Percentiles rank a stretch among this genome's conserved stretches.
phyloP scores from a whole-genome alignment of 2,797 vertebrate genomes.

The Uromys caudimaculatus region DNA sequence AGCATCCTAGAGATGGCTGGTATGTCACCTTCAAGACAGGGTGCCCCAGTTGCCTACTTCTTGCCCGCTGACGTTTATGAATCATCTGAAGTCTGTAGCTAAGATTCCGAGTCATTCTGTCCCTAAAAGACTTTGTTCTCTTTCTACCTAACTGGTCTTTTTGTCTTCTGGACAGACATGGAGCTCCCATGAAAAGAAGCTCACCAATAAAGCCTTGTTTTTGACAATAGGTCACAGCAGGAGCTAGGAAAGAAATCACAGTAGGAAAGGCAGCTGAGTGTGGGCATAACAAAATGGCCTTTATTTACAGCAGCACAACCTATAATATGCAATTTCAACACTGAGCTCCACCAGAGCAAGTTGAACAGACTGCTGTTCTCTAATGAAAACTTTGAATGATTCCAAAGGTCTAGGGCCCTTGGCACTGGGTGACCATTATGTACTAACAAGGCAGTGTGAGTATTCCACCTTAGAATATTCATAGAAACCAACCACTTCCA shows the following conservation, averaged over 20 bases:
- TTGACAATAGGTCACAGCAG: conserved; percentile 80
- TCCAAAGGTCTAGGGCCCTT: conserved; percentile 77
- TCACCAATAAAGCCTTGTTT: conserved; percentile 72
- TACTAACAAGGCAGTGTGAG: conserved; percentile 74
- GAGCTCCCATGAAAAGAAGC: conserved; percentile 51
- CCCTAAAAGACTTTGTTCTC: conserved; percentile 69
- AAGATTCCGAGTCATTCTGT: conserved; percentile 45
- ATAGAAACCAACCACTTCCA: conserved; percentile 72
- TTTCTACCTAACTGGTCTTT: conserved; percentile 73
- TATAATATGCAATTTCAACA: conserved; percentile 80
- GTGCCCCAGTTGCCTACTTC: conserved; percentile 12
- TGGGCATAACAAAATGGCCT: conserved; percentile 78
- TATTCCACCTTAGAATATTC: conserved; percentile 73
- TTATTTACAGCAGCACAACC: conserved; percentile 80
- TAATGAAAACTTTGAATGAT: conserved; percentile 81
- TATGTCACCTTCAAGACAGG: not conserved
- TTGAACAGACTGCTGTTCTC: conserved; percentile 76
- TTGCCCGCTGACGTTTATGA: conserved; percentile 54
- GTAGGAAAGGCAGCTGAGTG: conserved; percentile 72
- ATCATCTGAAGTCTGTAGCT: conserved; percentile 59
- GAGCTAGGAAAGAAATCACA: conserved; percentile 76
- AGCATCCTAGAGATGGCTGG: conserved; percentile 48
- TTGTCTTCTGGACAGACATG: conserved; percentile 77
- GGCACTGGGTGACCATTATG: conserved; percentile 76
- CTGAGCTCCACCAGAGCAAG: conserved; percentile 59